phyloP scores from a whole-genome alignment of 2,113 vertebrate genomes.

The Psilopogon haemacephalus region DNA sequence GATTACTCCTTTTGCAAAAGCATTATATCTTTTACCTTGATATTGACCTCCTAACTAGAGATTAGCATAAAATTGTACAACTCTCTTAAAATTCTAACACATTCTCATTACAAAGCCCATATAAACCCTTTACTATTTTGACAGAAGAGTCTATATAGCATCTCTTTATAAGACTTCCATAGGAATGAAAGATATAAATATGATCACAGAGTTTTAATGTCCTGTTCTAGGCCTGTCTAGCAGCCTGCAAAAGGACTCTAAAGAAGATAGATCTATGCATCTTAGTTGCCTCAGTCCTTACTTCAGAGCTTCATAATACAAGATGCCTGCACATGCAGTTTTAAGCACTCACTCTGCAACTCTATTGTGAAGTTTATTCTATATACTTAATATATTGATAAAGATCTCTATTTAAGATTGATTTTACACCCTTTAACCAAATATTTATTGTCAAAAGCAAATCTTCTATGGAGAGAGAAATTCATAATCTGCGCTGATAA shows the following conservation, averaged over 20 bases:
- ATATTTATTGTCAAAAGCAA: background rate
- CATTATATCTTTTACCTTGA: constrained; percentile 23
- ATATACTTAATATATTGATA: background rate
- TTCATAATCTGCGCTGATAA: background rate
- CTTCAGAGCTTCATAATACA: background rate
- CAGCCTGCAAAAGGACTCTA: background rate
- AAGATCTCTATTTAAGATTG: background rate
- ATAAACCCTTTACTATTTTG: constrained; percentile 39
- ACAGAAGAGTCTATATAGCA: background rate
- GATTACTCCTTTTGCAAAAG: constrained; percentile 18
- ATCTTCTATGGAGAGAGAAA: background rate
- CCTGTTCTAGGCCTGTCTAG: background rate
- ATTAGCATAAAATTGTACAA: constrained; percentile 44
- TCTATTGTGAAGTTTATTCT: background rate
- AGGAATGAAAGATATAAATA: constrained; percentile 28
- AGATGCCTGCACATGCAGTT: background rate
- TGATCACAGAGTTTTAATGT: constrained; percentile 33
- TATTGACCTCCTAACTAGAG: constrained; percentile 29
- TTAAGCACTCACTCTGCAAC: background rate
- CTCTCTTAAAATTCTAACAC: constrained; percentile 30
- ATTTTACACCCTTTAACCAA: background rate
- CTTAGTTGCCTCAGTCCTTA: background rate
- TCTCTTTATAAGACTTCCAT: constrained; percentile 28
- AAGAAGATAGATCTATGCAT: background rate
- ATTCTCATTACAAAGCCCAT: constrained; percentile 31